These are phyloP conservation scores for Decapterus maruadsi DNA, from an alignment of 2,797 vertebrate species.

Conservation along the genomic window DNA sequence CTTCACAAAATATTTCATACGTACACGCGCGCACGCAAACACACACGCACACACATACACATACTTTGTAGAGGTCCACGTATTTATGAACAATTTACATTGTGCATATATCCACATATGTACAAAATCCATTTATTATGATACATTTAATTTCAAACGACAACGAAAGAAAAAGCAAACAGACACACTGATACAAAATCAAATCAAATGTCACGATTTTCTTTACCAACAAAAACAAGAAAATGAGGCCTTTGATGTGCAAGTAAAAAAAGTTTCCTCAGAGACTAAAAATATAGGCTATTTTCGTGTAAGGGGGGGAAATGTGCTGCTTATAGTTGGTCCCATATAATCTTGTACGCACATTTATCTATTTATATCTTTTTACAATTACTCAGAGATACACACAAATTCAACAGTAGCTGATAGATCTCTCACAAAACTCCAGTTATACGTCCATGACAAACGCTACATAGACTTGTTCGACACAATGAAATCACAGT, in stretches of 20 bases:
- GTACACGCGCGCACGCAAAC: conserved; percentile 26
- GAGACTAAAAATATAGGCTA: conserved; percentile 79
- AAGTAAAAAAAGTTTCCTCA: conserved; percentile 71
- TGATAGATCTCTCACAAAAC: conserved; percentile 84
- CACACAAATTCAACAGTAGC: conserved; percentile 79
- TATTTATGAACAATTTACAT: conserved; percentile 76
- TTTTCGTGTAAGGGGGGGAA: conserved; percentile 58
- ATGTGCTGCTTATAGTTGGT: conserved; percentile 80
- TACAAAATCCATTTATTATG: conserved; percentile 76
- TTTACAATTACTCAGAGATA: conserved; percentile 84
- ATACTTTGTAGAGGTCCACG: conserved; percentile 70
- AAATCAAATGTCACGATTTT: conserved; percentile 21
- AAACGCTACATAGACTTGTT: conserved; percentile 74
- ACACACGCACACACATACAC: conserved; percentile 18
- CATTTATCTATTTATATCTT: conserved; percentile 77
- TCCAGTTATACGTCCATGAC: conserved; percentile 75
- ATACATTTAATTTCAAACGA: conserved; percentile 69
- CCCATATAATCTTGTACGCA: conserved; percentile 80
- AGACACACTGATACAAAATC: conserved; percentile 48
- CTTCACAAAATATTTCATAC: conserved; percentile 69
- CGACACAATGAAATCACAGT: conserved; percentile 67
- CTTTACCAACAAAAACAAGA: not conserved
- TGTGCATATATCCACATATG: conserved; percentile 81
- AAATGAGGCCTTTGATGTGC: conserved; percentile 70
- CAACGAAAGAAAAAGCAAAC: conserved; percentile 39